phyloP scores from a whole-genome alignment of 2,888 invertebrate genomes.

The Cheilosia vernalis region DNA sequence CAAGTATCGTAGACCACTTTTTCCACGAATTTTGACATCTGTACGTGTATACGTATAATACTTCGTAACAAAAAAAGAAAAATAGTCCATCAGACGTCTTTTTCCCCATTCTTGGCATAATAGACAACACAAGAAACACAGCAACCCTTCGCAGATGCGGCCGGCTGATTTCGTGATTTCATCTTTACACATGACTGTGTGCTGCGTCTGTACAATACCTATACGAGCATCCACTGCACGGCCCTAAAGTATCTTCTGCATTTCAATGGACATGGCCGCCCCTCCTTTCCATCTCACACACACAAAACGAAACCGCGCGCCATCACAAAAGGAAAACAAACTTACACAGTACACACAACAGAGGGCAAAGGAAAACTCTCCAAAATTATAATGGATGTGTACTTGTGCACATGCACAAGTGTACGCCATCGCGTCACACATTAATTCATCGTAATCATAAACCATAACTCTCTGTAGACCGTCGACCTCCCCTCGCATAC shows the following conservation, averaged over 20 bases:
- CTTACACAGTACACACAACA: neutral
- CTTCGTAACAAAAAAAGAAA: neutral
- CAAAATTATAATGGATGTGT: conserved; percentile 60
- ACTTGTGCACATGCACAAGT: conserved; percentile 54
- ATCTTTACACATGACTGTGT: conserved; percentile 62
- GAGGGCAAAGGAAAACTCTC: conserved; percentile 42
- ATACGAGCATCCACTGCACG: conserved; percentile 37
- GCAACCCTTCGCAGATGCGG: conserved; percentile 64
- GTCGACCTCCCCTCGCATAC: conserved; percentile 1
- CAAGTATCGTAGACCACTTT: conserved; percentile 39
- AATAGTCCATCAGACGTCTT: conserved; percentile 41
- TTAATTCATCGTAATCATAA: conserved; percentile 74
- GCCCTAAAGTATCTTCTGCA: conserved; percentile 42
- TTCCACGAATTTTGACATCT: conserved; percentile 32
- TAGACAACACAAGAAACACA: conserved; percentile 8
- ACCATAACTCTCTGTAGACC: conserved; percentile 66
- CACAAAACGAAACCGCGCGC: conserved; percentile 17
- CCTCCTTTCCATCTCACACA: conserved; percentile 17
- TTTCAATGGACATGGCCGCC: conserved; percentile 55
- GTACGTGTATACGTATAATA: conserved; percentile 10
- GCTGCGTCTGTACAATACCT: conserved; percentile 22
- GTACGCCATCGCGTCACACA: conserved; percentile 71
- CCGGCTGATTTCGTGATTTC: conserved; percentile 68
- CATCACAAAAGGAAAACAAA: conserved; percentile 16
- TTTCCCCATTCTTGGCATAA: conserved; percentile 16